Base-by-base conservation (phyloP, 2,888 invertebrate genomes). In the Lysandra bellargus region DNA sequence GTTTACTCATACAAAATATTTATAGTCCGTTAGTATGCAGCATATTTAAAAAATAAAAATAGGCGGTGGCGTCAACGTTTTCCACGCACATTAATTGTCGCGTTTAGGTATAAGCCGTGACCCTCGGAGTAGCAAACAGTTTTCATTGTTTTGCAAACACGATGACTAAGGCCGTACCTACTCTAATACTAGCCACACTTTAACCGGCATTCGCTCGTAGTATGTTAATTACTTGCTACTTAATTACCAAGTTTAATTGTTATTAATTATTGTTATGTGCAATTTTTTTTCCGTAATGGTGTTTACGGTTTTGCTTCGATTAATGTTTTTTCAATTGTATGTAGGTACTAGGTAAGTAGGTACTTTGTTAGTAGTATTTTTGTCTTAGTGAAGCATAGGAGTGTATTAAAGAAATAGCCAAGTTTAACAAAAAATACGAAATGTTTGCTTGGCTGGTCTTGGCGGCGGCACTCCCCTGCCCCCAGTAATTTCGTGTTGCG, bases 61-160 rank as follows among this genome's bases (percentile, higher is more conserved):
- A 73, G 40, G 14, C 33, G 17, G 37, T 12, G 72, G 72, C 72
- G 33, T 72, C 72, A 72, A 73, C 40, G 9, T 69, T 33, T 73
- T 40, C 74, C 49, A 33, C 49, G 14, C 75, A 53, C 53, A 53
- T 75, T 23, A 23, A 23, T 75, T 30, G 49, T 53, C 53, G 30
- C 75, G 44, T 44, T 40, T 49, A 74, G 64, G 64, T 69, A n/a
- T 14, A n/a, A 40, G 73, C 53, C 75, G 75, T 53, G 75, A 75
- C 75, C 75, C 75, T 53, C 30, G 30, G 7, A 40, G 40, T 53
- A 4, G 53, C 53, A 75, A 75, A 75, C 74, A 49, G 23, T 74
- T 74, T 53, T 53, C 53, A 75, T 75, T 75, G 75, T 75, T 75
- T 75, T 17, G 53, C 30, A 53, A 75, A 75, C 53, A 23, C 53